Conservation (phyloP, 2,113 vertebrate species). For the Pseudorasbora parva region DNA sequence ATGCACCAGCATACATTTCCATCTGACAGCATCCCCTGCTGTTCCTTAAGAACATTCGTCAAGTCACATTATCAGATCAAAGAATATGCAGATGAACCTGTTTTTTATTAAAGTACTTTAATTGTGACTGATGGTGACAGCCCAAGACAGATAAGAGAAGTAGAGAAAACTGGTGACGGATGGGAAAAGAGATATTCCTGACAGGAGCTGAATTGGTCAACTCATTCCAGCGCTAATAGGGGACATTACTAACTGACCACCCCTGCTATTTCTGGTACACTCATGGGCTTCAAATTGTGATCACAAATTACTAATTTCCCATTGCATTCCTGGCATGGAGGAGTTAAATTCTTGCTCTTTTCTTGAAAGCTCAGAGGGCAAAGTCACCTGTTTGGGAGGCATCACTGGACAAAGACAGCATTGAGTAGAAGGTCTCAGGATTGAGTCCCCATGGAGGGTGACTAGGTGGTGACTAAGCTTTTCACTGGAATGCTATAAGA, state of each 20-base stretch:
- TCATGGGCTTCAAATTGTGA: constrained; percentile 5
- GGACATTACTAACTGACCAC: neutral
- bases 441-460: constrained; percentile 22
- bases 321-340: neutral
- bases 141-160: neutral
- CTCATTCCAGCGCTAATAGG: constrained; percentile 31
- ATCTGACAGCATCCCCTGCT: constrained; percentile 62
- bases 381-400: constrained; percentile 65
- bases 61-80: constrained; percentile 67
- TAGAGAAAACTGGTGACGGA: constrained; percentile 8
- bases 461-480: constrained; percentile 6
- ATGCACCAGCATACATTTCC: constrained; percentile 62
- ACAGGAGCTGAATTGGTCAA: neutral
- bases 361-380: constrained; percentile 35
- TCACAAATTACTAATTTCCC: neutral
- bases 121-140: constrained; percentile 21
- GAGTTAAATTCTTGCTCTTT: constrained; percentile 45
- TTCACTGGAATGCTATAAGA: constrained; percentile 2
- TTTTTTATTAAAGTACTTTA: constrained; percentile 38
- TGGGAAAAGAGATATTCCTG: constrained; percentile 40
- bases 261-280: constrained; percentile 48
- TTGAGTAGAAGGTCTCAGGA: constrained; percentile 55
- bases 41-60: constrained; percentile 27
- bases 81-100: constrained; percentile 65
- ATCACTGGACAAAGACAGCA: constrained; percentile 67